These are phyloP conservation scores for Stichodactyla helianthus DNA, from an alignment of 64 coral and sea anemone genomes.

Conservation along the genomic window DNA sequence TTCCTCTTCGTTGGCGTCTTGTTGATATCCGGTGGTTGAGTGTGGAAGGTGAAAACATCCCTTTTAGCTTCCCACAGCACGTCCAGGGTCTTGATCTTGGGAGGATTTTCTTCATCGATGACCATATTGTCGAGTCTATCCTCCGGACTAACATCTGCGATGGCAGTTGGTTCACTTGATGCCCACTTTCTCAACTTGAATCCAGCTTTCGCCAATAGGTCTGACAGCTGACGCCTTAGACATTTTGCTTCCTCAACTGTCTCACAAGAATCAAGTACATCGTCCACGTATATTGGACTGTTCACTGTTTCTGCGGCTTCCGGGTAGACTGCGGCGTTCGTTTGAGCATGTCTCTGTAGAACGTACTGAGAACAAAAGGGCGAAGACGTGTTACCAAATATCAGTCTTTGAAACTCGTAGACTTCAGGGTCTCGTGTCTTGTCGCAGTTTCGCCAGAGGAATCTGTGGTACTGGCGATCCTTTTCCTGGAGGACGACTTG, in stretches of 20 bases:
- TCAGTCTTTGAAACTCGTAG: constrained; percentile 46
- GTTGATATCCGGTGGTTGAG: background rate
- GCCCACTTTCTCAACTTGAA: constrained; percentile 52
- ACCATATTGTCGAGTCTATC: constrained; percentile 8
- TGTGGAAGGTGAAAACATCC: constrained; percentile 9
- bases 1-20: constrained; percentile 31
- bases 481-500: constrained; percentile 43
- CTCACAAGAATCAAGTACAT: constrained; percentile 41
- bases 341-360: constrained; percentile 31
- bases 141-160: background rate
- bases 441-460: constrained; percentile 57
- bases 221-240: constrained; percentile 35
- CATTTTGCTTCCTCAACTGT: constrained; percentile 15
- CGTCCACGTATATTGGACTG: constrained; percentile 49
- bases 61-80: constrained; percentile 10
- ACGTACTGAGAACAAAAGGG: constrained; percentile 22
- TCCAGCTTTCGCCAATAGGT: constrained; percentile 29
- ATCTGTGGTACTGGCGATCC: constrained; percentile 40
- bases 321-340: background rate
- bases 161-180: constrained; percentile 34
- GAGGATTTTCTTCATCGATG: constrained; percentile 13
- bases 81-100: constrained; percentile 20
- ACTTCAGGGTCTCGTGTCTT: constrained; percentile 22
- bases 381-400: constrained; percentile 44
- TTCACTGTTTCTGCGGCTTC: constrained; percentile 38